Base-by-base conservation (phyloP, 2,888 invertebrate genomes). In the Calameuta pallipes region DNA sequence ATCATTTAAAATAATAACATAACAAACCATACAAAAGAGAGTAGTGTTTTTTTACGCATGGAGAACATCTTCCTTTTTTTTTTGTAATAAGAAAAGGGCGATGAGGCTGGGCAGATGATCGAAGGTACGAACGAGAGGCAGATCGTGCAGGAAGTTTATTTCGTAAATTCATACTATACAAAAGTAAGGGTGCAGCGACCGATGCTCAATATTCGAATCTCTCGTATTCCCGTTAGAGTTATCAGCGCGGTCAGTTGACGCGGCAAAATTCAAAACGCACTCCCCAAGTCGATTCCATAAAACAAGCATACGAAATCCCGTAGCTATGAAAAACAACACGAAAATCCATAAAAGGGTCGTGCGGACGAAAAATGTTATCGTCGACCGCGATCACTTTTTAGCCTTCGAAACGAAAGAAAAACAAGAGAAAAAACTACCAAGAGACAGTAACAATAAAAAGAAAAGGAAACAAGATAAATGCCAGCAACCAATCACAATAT, bases 1-100 rank as follows among this genome's bases (percentile, higher is more conserved):
- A 90, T 91, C 85, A 87, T 88, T 86, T 89, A 90, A 88, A 90
- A 90, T 90, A 91, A 91, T 91, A 91, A 91, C 91, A 90, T 91
- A 91, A 91, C 91, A 91, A 91, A 91, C 90, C 90, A 88, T 90
- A 91, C 89, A 90, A 91, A 90, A 80, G 85, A 84, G 84, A 88
- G 87, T 71, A 33, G 71, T 71, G 70, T 70, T 30, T 70, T 30
- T 71, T 31, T 34, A 33, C 31, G 71, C 34, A 34, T 71, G 71
- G 71, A 34, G 31, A 31, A 34, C 71, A 71, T 71, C 71, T 31
- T 71, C 71, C 33, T 71, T 6, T 70, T 30, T 31, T 71, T 34
- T 31, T 33, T 23, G 23, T 13, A 34, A 34, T 31, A 33, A 71
- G 34, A 71, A 71, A 33, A 31, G 71, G 71, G 71, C 33, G 71